Evolutionary conservation across 2,113 vertebrate species (phyloP).

Genomic region (Nymphicus hollandicus): DNA sequence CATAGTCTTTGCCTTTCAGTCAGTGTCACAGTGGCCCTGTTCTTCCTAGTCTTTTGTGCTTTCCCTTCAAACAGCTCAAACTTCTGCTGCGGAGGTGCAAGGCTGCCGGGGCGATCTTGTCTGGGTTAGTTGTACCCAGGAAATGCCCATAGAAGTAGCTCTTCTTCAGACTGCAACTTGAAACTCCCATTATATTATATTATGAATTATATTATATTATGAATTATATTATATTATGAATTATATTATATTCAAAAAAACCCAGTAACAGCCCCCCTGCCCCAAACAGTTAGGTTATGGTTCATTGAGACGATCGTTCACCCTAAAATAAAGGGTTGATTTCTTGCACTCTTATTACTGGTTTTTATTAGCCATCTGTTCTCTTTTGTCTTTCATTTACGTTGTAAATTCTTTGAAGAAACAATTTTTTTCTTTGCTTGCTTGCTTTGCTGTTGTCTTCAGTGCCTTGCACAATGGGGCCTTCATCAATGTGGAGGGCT

Average conservation of each 20-base stretch:
- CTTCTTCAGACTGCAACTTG: neutral
- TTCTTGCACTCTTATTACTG: neutral
- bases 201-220: too few species aligned
- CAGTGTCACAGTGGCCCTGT: neutral
- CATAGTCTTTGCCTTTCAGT: neutral
- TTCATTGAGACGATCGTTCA: neutral
- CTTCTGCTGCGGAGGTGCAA: neutral
- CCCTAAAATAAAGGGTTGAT: neutral
- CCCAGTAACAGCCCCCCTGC: accelerated
- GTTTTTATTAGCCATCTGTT: neutral
- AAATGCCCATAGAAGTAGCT: neutral
- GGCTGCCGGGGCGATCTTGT: accelerated
- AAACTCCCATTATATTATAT: neutral
- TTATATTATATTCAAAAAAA: neutral
- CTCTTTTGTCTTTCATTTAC: neutral
- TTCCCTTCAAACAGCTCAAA: neutral
- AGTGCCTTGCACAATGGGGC: neutral
- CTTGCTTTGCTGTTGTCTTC: neutral
- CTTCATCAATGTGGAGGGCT: neutral
- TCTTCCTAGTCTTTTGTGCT: neutral
- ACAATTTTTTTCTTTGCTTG: neutral
- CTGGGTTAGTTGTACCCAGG: neutral
- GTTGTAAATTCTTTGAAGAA: neutral
- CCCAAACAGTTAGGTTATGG: neutral
- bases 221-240: too few species aligned